Evolutionary conservation across 2,888 invertebrate genomes (phyloP).

Genomic region (Protonemura montana): DNA sequence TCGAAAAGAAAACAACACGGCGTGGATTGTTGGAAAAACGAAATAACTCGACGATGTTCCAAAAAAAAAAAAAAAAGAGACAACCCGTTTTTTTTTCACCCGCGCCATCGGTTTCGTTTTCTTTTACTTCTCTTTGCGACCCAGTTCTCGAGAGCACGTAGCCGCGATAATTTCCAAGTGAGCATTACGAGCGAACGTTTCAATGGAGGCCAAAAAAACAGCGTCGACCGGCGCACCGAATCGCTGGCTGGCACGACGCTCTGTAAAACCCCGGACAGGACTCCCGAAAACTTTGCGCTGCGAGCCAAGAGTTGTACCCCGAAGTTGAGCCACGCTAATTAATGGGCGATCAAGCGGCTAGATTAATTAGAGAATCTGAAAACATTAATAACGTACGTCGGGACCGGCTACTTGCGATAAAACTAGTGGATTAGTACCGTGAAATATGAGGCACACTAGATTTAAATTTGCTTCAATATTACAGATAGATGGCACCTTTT

Average conservation of each 20-base stretch:
- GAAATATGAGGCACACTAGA: too few species aligned
- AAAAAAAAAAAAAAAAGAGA: not conserved
- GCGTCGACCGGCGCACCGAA: not conserved
- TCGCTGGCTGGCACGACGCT: not conserved
- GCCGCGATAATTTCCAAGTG: slow-evolving; percentile 1
- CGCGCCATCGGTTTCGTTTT: not conserved
- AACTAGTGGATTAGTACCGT: not conserved
- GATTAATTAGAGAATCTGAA: slow-evolving; percentile 3
- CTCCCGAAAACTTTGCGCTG: not conserved
- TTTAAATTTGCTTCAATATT: too few species aligned
- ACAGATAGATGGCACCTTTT: too few species aligned
- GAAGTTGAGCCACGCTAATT: not conserved
- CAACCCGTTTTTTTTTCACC: not conserved
- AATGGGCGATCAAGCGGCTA: slow-evolving; percentile 3
- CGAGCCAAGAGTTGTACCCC: not conserved
- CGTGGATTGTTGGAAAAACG: not conserved
- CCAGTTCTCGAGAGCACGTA: not conserved
- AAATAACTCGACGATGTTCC: not conserved
- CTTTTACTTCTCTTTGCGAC: not conserved
- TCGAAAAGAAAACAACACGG: not conserved
- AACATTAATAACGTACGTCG: not conserved
- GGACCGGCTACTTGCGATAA: not conserved
- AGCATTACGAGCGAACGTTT: not conserved
- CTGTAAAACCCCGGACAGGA: not conserved
- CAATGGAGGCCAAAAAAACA: not conserved